Evolutionary conservation across 2,113 vertebrate species (phyloP).

Genomic region (Pycnonotus jocosus): DNA sequence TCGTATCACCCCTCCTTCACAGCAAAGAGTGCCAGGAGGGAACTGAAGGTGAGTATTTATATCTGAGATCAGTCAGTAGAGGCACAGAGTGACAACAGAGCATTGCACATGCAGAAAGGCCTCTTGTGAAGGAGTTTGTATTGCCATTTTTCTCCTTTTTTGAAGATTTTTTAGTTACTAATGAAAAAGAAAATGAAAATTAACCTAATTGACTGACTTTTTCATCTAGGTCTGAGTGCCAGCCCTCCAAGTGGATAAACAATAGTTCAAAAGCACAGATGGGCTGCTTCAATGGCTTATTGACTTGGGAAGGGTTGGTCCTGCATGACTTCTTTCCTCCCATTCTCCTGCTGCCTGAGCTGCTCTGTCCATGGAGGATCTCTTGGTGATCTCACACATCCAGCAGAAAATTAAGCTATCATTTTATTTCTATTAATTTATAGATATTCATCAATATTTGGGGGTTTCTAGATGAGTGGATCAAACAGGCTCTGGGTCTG

Average conservation of each 20-base stretch:
- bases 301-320: background rate
- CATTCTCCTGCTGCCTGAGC: background rate
- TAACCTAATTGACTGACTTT: background rate
- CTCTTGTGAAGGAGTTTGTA: background rate
- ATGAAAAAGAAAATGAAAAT: background rate
- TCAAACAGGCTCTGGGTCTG: fast-evolving
- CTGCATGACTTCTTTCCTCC: background rate
- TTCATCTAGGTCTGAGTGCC: background rate
- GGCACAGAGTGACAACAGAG: background rate
- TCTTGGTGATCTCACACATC: background rate
- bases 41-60: background rate
- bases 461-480: background rate
- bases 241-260: background rate
- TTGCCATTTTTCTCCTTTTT: background rate
- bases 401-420: background rate
- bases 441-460: background rate
- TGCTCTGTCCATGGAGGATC: background rate
- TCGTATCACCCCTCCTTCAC: background rate
- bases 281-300: background rate
- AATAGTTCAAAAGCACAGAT: background rate
- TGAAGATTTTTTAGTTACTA: background rate
- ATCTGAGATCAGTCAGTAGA: background rate
- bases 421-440: background rate
- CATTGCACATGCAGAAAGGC: background rate
- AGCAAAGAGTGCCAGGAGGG: background rate